Evolutionary conservation across 1,140 invertebrate species (phyloP).

Genomic region (Batillaria attramentaria): DNA sequence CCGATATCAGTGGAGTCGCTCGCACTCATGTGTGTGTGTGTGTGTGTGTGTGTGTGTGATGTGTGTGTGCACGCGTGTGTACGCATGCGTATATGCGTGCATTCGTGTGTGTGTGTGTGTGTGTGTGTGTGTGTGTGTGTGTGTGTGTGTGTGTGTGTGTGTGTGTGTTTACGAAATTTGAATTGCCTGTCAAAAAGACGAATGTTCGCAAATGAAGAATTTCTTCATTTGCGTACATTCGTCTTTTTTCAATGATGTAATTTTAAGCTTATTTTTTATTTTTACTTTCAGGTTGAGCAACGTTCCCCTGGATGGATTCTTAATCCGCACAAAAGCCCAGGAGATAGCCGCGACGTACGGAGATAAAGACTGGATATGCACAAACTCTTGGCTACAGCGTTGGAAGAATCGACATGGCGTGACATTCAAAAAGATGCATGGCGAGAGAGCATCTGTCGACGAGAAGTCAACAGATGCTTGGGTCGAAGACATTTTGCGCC

Average conservation of each 20-base stretch:
- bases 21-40: too few relatives aligned
- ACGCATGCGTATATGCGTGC: too few relatives aligned
- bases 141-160: too few relatives aligned
- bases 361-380: background rate
- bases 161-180: too few relatives aligned
- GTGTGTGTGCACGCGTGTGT: too few relatives aligned
- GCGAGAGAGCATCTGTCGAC: background rate
- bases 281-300: background rate
- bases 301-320: too few relatives aligned
- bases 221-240: background rate
- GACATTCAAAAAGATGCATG: background rate
- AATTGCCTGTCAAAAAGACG: too few relatives aligned
- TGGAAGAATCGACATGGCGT: background rate
- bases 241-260: background rate
- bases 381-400: background rate
- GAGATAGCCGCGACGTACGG: background rate
- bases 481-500: background rate
- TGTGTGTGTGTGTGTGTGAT: too few relatives aligned
- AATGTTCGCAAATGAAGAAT: too few relatives aligned
- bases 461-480: background rate
- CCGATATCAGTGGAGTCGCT: too few relatives aligned
- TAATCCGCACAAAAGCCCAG: background rate
- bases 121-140: too few relatives aligned
- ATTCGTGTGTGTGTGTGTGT: too few relatives aligned
- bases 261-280: background rate